These are phyloP conservation scores for Caretta caretta DNA, from an alignment of 2,113 vertebrate genomes.

Conservation along the genomic window DNA sequence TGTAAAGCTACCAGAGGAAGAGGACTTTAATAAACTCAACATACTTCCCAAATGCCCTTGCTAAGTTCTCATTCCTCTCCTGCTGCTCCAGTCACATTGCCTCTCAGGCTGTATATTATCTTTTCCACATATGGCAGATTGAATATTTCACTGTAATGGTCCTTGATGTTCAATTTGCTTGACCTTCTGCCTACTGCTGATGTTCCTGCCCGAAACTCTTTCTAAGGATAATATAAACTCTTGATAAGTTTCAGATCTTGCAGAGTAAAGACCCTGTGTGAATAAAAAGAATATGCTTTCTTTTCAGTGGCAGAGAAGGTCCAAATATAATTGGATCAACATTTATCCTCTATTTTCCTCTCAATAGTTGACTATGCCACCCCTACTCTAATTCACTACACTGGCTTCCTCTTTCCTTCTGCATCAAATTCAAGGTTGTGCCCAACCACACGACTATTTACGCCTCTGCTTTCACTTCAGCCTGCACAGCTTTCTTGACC, in stretches of 20 bases:
- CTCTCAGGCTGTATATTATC: neutral
- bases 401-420: neutral
- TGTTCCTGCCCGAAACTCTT: neutral
- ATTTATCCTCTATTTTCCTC: neutral
- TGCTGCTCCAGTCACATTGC: neutral
- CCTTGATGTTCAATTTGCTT: neutral
- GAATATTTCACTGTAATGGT: neutral
- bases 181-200: neutral
- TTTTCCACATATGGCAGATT: neutral
- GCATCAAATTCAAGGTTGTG: neutral
- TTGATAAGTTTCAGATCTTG: neutral
- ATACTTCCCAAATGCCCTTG: neutral
- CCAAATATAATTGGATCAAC: neutral
- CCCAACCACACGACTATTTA: neutral
- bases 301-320: neutral
- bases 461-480: neutral
- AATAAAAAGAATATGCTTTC: neutral
- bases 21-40: constrained; percentile 37
- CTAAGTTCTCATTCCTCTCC: neutral
- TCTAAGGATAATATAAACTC: neutral
- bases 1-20: neutral
- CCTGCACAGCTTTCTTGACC: too few relatives aligned
- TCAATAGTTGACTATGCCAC: neutral
- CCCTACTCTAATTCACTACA: neutral
- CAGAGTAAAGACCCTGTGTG: neutral